phyloP scores from a whole-genome alignment of 2,888 invertebrate genomes.

The Epinotia bilunana region DNA sequence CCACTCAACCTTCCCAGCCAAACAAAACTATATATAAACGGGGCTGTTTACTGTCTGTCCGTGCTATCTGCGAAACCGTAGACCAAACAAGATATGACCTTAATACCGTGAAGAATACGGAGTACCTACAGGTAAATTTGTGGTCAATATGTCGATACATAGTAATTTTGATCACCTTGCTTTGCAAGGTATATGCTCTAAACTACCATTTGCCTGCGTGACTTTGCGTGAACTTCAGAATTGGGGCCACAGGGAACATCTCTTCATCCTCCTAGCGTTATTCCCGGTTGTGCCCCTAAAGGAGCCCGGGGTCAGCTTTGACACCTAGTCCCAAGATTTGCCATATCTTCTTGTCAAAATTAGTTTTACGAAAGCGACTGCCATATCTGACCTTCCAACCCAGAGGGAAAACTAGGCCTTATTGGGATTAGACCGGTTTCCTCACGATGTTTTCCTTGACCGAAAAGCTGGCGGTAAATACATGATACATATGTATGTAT shows the following conservation, averaged over 20 bases:
- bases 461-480: too few species aligned
- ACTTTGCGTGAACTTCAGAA: neutral
- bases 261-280: neutral
- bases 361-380: too few species aligned
- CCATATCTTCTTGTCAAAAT: too few species aligned
- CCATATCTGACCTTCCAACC: too few species aligned
- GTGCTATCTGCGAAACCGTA: constrained; percentile 60
- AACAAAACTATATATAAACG: constrained; percentile 51
- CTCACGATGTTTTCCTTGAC: too few species aligned
- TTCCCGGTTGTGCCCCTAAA: too few species aligned
- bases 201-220: neutral
- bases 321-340: too few species aligned
- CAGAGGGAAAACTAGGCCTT: too few species aligned
- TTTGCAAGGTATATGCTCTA: neutral
- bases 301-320: too few species aligned
- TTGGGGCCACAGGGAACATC: neutral
- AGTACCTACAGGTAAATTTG: constrained; percentile 18
- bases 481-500: too few species aligned
- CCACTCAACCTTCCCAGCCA: constrained; percentile 45
- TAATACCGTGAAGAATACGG: constrained; percentile 39
- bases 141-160: neutral
- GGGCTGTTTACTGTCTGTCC: constrained; percentile 66
- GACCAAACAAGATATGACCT: constrained; percentile 55
- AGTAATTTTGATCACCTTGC: neutral
- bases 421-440: too few species aligned